Conservation (phyloP, 2,113 vertebrate genomes). For the Azemiops feae region DNA sequence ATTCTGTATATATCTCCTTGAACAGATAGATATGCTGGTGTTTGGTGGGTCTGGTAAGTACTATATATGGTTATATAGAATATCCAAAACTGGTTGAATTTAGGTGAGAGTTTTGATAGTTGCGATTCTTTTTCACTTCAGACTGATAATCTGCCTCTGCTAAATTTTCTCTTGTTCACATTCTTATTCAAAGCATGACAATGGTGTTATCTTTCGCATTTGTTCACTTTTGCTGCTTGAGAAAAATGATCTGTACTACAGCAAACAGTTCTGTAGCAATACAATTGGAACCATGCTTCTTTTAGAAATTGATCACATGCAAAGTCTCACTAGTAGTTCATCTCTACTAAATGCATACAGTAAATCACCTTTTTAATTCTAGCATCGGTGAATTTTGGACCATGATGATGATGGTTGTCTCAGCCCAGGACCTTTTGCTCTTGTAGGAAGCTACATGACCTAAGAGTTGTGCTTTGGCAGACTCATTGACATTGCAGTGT, state of each 20-base stretch:
- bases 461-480: neutral
- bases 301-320: neutral
- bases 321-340: neutral
- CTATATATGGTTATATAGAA: neutral
- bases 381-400: neutral
- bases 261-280: neutral
- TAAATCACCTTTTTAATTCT: neutral
- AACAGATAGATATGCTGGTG: conserved; percentile 92
- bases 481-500: too few relatives aligned
- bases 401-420: neutral
- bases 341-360: neutral
- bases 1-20: conserved; percentile 90
- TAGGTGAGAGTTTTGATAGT: neutral
- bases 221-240: neutral
- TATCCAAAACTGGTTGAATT: neutral
- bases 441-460: neutral
- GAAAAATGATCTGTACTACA: neutral
- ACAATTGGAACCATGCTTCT: too few relatives aligned
- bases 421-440: neutral
- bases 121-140: neutral
- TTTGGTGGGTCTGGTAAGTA: conserved; percentile 94
- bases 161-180: neutral
- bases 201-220: neutral
- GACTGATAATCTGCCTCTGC: neutral
- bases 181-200: neutral